Conservation (phyloP, 1,140 invertebrate genomes). For the Drosophila ananassae region DNA sequence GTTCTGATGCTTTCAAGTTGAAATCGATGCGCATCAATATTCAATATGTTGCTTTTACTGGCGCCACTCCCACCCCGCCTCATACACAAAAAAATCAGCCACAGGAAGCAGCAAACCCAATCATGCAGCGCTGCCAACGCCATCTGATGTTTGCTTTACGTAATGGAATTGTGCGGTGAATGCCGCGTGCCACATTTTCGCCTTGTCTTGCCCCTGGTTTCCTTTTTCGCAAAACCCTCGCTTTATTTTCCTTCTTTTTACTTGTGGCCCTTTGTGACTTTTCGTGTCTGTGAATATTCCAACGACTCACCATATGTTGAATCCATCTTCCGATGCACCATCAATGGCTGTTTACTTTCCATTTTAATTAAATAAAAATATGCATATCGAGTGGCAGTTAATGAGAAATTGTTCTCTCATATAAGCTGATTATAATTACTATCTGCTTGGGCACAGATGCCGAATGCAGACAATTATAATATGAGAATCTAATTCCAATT, state of each 20-base stretch:
- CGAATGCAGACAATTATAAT: conserved; percentile 2
- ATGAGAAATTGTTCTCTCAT: conserved; percentile 44
- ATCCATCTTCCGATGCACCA: conserved; percentile 38
- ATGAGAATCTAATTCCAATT: conserved; percentile 22
- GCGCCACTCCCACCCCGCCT: conserved; percentile 33
- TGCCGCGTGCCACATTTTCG: conserved; percentile 65
- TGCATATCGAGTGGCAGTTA: conserved; percentile 42
- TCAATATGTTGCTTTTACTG: conserved; percentile 77
- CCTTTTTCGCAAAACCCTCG: conserved; percentile 13
- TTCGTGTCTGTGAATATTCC: conserved; percentile 58
- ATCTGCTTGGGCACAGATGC: conserved; percentile 11
- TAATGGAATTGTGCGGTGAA: conserved; percentile 81
- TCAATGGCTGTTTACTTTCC: conserved; percentile 73
- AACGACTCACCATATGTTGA: conserved; percentile 54
- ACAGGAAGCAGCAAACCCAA: conserved; percentile 62
- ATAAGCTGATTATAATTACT: conserved; percentile 61
- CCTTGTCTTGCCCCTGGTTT: conserved; percentile 39
- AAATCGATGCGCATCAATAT: conserved; percentile 80
- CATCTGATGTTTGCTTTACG: conserved; percentile 81
- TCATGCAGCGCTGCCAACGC: conserved; percentile 63
- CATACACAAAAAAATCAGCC: conserved; percentile 1
- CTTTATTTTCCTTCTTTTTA: conserved; percentile 7
- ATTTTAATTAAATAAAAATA: conserved; percentile 80
- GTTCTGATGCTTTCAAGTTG: conserved; percentile 69
- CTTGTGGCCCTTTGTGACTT: conserved; percentile 47